These are phyloP conservation scores for Brotula barbata DNA, from an alignment of 2,797 vertebrate genomes.

Conservation along the genomic window DNA sequence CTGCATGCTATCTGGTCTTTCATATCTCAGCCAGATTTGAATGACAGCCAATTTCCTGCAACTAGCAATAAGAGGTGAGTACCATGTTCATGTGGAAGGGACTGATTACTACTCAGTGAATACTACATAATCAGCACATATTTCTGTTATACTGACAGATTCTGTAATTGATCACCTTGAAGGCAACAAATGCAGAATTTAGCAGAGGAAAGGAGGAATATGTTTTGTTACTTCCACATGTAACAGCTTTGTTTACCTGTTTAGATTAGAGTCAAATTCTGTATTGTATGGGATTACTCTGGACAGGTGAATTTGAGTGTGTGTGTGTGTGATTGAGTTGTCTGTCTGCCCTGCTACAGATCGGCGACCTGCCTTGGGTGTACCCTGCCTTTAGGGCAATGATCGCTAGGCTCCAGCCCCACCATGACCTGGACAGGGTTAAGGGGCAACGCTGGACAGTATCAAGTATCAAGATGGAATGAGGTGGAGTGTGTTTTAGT, in stretches of 20 bases:
- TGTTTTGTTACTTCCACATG: no score
- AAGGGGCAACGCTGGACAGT: no score
- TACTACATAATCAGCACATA: background rate
- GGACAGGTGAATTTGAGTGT: no score
- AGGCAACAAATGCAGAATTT: background rate
- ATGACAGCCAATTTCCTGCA: conserved; percentile 19
- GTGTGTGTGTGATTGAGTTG: no score
- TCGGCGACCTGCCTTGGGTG: no score
- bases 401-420: no score
- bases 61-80: conserved; percentile 15
- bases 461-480: no score
- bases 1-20: conserved; percentile 3
- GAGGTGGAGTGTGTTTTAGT: no score
- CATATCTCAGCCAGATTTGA: conserved; percentile 6
- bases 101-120: background rate
- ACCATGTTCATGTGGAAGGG: background rate
- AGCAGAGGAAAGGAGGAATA: no score
- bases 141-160: background rate
- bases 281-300: background rate
- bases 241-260: background rate
- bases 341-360: no score
- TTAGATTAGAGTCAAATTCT: background rate
- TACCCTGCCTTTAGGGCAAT: no score
- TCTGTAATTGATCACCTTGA: background rate
- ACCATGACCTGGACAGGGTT: no score